Base-by-base conservation (phyloP, 2,888 invertebrate species). In the Mechanitis mazaeus region DNA sequence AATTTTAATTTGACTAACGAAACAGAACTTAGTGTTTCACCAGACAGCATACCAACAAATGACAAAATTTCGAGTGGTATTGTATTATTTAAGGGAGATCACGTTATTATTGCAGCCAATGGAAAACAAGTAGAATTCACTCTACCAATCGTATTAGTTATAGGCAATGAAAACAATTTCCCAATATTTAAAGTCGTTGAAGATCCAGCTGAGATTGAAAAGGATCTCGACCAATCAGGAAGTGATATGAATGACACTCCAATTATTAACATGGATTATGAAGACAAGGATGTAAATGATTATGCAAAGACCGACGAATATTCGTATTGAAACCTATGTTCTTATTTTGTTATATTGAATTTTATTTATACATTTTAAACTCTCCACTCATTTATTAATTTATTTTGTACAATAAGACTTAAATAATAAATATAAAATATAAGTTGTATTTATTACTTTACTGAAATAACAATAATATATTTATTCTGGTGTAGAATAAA, bases 141-240 rank as follows among this genome's bases (percentile, higher is more conserved):
- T 7, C 55, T 66, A 47, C 66, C 66, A 1, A 66, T 66, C 9
- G 58, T 66, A 3, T 50, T 66, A 6, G 20, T 64, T n/a, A 58
- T 66, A 31, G 61, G 56, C 11, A 58, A 54, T 20, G 62, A 64
- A 3, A 58, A 58, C 45, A 62, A 58, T 35, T 56, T 60, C 20
- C 64, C 64, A 31, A 58, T 58, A 20, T 60, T 66, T 12, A 66
- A 64, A 62, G 60, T 66, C 2, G 54, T 66, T 54, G 64, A 64
- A 56, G 46, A 57, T 33, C 6, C 54, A 9, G 33, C 35, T 6
- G 28, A 56, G 20, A 45, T 42, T 31, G 7, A 46, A 28, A 20
- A 57, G 54, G 45, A 47, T 42, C 33, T 11, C 46, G 45, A 54
- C 20, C 2, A 50, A 46, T 35, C 33, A 45, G 58, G 58, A 20